These are phyloP conservation scores for Corythaeola cristata DNA, from an alignment of 2,113 vertebrate genomes.

Conservation along the genomic window DNA sequence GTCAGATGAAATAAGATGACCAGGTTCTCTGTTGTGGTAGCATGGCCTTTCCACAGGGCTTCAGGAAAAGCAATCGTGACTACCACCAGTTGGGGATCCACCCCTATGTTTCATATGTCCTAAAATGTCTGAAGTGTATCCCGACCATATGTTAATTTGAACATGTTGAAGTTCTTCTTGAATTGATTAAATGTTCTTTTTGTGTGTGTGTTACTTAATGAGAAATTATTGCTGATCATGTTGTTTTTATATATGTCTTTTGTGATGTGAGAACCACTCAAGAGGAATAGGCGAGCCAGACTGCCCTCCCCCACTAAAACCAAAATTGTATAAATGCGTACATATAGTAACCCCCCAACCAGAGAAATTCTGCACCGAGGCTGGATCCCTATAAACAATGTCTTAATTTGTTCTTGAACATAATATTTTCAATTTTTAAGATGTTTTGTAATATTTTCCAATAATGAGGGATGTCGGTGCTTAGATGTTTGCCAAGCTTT, in stretches of 20 bases:
- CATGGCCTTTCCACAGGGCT: background rate
- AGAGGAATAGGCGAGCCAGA: constrained; percentile 86
- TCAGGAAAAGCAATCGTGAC: background rate
- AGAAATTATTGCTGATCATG: constrained; percentile 74
- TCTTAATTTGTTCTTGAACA: background rate
- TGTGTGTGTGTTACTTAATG: constrained; percentile 74
- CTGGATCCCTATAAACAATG: background rate
- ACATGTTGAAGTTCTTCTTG: constrained; percentile 70
- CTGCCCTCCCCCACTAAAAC: constrained; percentile 70
- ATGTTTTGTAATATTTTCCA: background rate
- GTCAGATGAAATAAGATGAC: background rate
- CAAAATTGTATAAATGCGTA: background rate
- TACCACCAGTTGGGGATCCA: background rate
- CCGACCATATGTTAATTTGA: constrained; percentile 67
- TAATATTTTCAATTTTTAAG: background rate
- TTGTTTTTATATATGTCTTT: constrained; percentile 80
- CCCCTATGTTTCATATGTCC: constrained; percentile 60
- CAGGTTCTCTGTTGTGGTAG: background rate
- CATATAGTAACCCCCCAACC: background rate
- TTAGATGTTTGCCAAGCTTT: constrained; percentile 18
- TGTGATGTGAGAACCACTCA: constrained; percentile 86
- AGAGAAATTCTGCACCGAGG: constrained; percentile 54
- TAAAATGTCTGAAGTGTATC: constrained; percentile 72
- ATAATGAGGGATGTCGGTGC: background rate
- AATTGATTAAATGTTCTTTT: constrained; percentile 74